phyloP scores from a whole-genome alignment of 2,113 vertebrate genomes.

The Podarcis raffonei region DNA sequence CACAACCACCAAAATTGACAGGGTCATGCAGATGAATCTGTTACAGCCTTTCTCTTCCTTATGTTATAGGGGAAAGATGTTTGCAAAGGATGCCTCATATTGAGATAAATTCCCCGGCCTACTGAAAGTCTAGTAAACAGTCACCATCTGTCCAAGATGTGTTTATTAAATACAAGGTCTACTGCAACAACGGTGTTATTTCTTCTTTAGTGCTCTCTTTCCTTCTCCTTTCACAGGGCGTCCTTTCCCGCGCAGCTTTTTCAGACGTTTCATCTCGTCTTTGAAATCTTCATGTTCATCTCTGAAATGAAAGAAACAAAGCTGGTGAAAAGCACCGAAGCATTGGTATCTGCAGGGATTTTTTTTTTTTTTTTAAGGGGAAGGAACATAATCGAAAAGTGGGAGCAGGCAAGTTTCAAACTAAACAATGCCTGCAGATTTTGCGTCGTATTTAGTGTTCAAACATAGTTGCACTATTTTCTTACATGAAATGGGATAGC shows the following conservation, averaged over 20 bases:
- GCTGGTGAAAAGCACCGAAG: not conserved
- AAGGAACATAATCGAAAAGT: too few species aligned
- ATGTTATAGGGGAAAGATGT: not conserved
- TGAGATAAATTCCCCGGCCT: not conserved
- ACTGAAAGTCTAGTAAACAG: not conserved
- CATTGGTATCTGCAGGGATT: too few species aligned
- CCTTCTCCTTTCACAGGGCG: constrained; percentile 94
- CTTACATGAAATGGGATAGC: too few species aligned
- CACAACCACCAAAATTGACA: too few species aligned
- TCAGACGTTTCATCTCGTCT: constrained; percentile 91
- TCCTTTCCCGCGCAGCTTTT: constrained; percentile 92
- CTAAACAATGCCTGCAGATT: too few species aligned
- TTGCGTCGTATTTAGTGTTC: too few species aligned
- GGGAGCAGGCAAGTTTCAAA: too few species aligned
- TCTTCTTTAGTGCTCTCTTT: constrained; percentile 89
- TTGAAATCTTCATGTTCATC: constrained; percentile 97
- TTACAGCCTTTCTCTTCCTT: not conserved
- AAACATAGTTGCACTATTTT: too few species aligned
- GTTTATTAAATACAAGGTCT: constrained; percentile 17
- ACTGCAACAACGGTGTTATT: constrained; percentile 65
- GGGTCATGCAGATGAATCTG: not conserved
- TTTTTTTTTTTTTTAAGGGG: too few species aligned
- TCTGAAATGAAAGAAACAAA: constrained; percentile 68
- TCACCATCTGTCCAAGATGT: not conserved
- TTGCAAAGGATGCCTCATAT: not conserved